A percentile compares a stretch with the other conserved stretches of the same genome.
Evolutionary conservation across 2,888 invertebrate species (phyloP).

Genomic region (Orchestes rusci): DNA sequence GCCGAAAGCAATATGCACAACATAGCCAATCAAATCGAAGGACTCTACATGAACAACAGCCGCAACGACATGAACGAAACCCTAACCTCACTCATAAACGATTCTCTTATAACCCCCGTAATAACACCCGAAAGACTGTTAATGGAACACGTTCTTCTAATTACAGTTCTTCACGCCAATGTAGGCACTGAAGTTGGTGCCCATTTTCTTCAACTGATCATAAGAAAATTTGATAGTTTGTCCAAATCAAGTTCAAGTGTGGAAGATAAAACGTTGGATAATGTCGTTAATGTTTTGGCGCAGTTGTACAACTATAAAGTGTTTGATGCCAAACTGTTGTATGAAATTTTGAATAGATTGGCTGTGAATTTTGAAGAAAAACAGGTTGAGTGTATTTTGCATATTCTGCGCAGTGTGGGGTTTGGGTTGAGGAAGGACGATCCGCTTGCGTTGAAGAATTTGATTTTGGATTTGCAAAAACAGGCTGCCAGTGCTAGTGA

Average conservation of each 20-base stretch:
- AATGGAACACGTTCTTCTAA: constrained; percentile 75
- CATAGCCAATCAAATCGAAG: constrained; percentile 72
- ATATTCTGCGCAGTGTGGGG: constrained; percentile 71
- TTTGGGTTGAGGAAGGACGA: constrained; percentile 82
- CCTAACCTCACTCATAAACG: constrained; percentile 61
- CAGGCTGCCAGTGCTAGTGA: constrained; percentile 46
- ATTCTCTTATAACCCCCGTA: constrained; percentile 57
- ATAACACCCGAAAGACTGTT: constrained; percentile 67
- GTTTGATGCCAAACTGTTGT: constrained; percentile 67
- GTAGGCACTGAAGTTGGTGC: constrained; percentile 90
- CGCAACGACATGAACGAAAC: constrained; percentile 77
- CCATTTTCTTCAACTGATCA: constrained; percentile 71
- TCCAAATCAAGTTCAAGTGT: constrained; percentile 46
- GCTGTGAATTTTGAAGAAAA: constrained; percentile 62
- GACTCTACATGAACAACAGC: constrained; percentile 69
- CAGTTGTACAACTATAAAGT: constrained; percentile 88
- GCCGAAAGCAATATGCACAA: constrained; percentile 83
- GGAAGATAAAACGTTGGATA: constrained; percentile 76
- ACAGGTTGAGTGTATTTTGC: constrained; percentile 75
- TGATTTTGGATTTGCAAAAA: constrained; percentile 62
- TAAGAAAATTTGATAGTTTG: constrained; percentile 58
- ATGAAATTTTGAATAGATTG: constrained; percentile 69
- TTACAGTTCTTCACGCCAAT: constrained; percentile 81
- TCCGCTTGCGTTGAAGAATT: constrained; percentile 68
- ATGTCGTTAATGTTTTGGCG: constrained; percentile 66